Percentiles rank a stretch among this genome's conserved stretches.
phyloP scores from a whole-genome alignment of 1,140 invertebrate species.

The Anagrus nilaparvatae region DNA sequence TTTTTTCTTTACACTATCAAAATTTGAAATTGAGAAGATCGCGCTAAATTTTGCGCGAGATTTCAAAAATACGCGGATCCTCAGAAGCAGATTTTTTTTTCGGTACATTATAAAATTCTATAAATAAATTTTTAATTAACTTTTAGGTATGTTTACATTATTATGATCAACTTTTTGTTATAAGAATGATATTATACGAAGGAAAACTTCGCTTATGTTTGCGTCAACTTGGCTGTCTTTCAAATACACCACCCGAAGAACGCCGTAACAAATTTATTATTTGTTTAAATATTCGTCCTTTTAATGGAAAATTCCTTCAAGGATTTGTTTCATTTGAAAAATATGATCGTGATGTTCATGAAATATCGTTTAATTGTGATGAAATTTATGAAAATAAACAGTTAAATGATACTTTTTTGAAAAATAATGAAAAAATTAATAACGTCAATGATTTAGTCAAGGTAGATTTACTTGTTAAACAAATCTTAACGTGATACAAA shows the following conservation, averaged over 20 bases:
- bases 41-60: too few relatives aligned
- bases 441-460: neutral
- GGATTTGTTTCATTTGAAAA: slow-evolving; percentile 11
- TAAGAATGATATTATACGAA: slow-evolving; percentile 15
- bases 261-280: too few relatives aligned
- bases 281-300: too few relatives aligned
- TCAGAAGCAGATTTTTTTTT: too few relatives aligned
- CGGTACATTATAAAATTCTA: too few relatives aligned
- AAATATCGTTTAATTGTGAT: slow-evolving; percentile 12
- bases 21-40: too few relatives aligned
- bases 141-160: slow-evolving; percentile 21
- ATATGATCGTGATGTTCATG: slow-evolving; percentile 9
- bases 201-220: slow-evolving; percentile 16
- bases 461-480: neutral
- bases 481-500: neutral
- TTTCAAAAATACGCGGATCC: too few relatives aligned
- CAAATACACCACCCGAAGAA: neutral
- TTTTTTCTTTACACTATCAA: too few relatives aligned
- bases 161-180: slow-evolving; percentile 20
- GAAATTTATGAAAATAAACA: too few relatives aligned
- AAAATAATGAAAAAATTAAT: neutral
- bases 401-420: too few relatives aligned
- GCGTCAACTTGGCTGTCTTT: slow-evolving; percentile 12
- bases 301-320: too few relatives aligned
- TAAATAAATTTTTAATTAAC: too few relatives aligned